Conservation (phyloP, 2,888 invertebrate genomes). For the Lasioglossum pauxillum region DNA sequence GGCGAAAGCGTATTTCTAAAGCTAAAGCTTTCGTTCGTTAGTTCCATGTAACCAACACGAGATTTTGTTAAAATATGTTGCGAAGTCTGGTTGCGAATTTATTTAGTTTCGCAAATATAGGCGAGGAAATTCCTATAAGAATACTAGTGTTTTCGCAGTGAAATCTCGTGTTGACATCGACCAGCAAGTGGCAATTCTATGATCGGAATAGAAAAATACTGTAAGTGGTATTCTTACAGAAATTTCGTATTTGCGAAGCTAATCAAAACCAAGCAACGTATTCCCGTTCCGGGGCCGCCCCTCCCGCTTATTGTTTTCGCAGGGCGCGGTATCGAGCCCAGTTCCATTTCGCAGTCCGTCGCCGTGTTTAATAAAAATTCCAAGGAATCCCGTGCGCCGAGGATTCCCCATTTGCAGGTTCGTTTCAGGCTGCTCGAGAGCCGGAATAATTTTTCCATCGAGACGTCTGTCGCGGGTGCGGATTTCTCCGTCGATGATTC, state of each 20-base stretch:
- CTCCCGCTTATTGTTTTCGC: not conserved
- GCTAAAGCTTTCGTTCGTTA: too few relatives aligned
- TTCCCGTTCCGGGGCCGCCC: not conserved
- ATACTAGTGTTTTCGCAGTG: too few relatives aligned
- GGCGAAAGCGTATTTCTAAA: too few relatives aligned
- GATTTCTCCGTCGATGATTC: conserved; percentile 25
- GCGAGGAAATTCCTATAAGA: too few relatives aligned
- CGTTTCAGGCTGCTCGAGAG: conserved; percentile 49
- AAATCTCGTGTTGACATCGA: too few relatives aligned
- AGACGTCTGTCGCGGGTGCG: conserved; percentile 48
- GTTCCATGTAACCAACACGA: too few relatives aligned
- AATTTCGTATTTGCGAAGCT: not conserved
- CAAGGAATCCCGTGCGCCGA: conserved; percentile 18
- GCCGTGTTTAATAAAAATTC: conserved; percentile 44
- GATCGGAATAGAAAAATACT: too few relatives aligned
- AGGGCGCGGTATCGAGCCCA: not conserved
- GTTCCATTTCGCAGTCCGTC: not conserved
- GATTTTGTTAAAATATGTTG: too few relatives aligned
- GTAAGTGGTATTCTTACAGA: not conserved
- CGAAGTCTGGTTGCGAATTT: too few relatives aligned
- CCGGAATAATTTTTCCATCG: conserved; percentile 61
- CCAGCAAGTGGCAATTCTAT: too few relatives aligned
- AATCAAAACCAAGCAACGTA: not conserved
- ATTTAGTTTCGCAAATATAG: too few relatives aligned
- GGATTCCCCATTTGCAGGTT: conserved; percentile 46